phyloP scores from a whole-genome alignment of 2,113 vertebrate species.

The Ictalurus punctatus region DNA sequence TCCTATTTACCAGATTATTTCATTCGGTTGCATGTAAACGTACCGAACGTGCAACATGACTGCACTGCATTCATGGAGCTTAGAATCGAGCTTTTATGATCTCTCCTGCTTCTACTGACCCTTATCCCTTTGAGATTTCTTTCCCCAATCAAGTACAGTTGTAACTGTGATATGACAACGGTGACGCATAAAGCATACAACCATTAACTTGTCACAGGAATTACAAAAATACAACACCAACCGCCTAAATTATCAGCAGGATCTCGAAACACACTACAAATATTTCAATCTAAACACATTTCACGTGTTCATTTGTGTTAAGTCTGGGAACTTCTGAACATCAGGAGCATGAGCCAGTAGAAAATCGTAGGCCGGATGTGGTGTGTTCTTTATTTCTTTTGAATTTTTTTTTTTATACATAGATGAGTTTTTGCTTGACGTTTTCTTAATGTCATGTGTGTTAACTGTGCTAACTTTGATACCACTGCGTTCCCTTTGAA shows the following conservation, averaged over 20 bases:
- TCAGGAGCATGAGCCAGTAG: not conserved
- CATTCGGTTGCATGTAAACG: too few relatives aligned
- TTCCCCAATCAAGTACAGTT: not conserved
- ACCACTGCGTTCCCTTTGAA: not conserved
- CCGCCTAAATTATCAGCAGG: not conserved
- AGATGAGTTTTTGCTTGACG: not conserved
- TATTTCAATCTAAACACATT: not conserved
- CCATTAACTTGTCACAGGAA: not conserved
- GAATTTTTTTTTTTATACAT: not conserved
- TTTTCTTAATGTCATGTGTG: not conserved
- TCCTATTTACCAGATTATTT: too few relatives aligned
- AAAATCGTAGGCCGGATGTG: not conserved
- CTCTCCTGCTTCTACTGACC: not conserved
- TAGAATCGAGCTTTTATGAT: not conserved
- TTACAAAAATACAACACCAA: not conserved
- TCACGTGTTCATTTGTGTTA: not conserved
- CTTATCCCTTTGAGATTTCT: not conserved
- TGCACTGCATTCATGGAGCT: not conserved
- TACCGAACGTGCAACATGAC: not conserved
- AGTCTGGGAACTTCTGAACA: not conserved
- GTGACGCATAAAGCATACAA: not conserved
- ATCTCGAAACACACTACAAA: not conserved
- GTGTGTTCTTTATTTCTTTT: too few relatives aligned
- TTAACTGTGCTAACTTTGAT: not conserved
- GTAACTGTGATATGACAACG: not conserved